A percentile compares a stretch with the other conserved stretches of the same genome.
phyloP scores from a whole-genome alignment of 2,113 vertebrate species.

The Entomyzon cyanotis region DNA sequence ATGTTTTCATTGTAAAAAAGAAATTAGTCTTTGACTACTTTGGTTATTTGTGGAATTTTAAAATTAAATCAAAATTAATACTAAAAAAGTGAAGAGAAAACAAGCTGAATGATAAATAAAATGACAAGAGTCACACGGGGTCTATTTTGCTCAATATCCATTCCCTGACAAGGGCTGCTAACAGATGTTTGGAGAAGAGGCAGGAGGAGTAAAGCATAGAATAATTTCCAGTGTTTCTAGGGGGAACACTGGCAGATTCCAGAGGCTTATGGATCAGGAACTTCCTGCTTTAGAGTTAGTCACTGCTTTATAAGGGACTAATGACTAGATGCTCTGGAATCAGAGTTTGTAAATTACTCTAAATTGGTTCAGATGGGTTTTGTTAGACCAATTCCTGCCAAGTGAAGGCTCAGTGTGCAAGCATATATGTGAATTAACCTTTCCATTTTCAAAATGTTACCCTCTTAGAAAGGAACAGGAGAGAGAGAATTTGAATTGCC shows the following conservation, averaged over 20 bases:
- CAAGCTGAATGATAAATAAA: background rate
- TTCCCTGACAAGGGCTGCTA: background rate
- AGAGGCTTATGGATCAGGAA: background rate
- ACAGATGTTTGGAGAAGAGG: background rate
- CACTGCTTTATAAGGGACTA: background rate
- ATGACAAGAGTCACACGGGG: background rate
- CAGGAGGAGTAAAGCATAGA: background rate
- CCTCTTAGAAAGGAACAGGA: background rate
- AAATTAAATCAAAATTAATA: background rate
- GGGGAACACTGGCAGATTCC: background rate
- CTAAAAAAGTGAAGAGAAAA: background rate
- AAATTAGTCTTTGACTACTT: background rate
- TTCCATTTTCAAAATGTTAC: background rate
- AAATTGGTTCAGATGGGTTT: background rate
- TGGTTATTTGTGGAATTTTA: too few relatives aligned
- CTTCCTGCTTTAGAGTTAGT: background rate
- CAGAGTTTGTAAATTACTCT: background rate
- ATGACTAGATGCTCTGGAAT: background rate
- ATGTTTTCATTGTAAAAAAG: background rate
- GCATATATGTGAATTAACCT: background rate
- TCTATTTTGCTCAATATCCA: background rate
- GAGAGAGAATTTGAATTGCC: background rate
- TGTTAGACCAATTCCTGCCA: background rate
- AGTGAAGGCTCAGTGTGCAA: background rate
- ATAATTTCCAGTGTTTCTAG: background rate